Evolutionary conservation across 2,797 vertebrate species (phyloP), one percentile per base, ranked within the genome.

Genomic region (Myotis vivesi): DNA sequence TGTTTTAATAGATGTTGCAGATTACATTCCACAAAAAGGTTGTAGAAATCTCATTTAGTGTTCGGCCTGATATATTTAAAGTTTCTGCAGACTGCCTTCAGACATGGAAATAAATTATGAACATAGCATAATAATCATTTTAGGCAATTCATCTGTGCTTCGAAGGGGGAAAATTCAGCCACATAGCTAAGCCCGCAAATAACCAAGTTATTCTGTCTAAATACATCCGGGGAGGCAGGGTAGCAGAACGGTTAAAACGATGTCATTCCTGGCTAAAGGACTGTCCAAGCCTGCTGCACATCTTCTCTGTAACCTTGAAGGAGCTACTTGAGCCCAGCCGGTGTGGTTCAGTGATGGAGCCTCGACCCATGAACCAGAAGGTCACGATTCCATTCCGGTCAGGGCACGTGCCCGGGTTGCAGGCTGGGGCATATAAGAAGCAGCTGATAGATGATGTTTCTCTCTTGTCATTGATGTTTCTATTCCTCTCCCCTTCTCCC

Each of bases 71-170:
- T 87, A 77, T 53, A 95, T 92, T 96, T 95, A 62, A 96, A 87
- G 94, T 89, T 91, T 89, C 71, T 93, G 87, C 49, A 95, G 87
- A 84, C 92, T 91, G 80, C 86, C 87, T 95, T 95, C 95, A 53
- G 81, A 95, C 92, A 91, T 84, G 66, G 72, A 97, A 95, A 95
- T 92, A 97, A 94, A 95, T 81, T 93, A 89, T 88, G 86, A 87
- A 82, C 86, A 73, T 33, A 62, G n/a, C 62, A 94, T 93, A 89
- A 95, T 80, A 94, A 96, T 95, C 86, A 85, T 94, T 89, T 88
- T 57, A 80, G 59, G 72, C 53, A 75, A 94, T 89, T 95, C 81
- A 89, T 96, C 62, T 87, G 51, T 64, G 72, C 86, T 85, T 92
- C 92, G 53, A 83, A 94, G 72, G 30, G 22, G 62, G 33, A 79